These are phyloP conservation scores for Montipora efflorescens DNA, from an alignment of 64 coral and sea anemone species.

Conservation along the genomic window DNA sequence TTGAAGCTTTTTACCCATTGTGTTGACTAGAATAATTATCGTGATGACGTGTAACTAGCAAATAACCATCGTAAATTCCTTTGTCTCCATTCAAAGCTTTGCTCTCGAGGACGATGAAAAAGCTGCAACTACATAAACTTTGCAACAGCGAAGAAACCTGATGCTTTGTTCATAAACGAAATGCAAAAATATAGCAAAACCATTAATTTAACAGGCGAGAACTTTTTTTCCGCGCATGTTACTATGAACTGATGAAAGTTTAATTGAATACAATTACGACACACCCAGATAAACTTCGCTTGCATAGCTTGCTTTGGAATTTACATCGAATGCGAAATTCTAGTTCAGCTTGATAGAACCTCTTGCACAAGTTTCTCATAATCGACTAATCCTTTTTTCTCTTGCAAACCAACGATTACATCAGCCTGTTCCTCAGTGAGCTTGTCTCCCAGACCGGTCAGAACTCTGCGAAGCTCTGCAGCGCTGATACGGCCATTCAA, in stretches of 20 bases:
- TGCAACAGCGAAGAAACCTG: neutral
- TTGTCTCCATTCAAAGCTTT: neutral
- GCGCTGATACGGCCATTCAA: slow-evolving; percentile 53
- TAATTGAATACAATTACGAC: neutral
- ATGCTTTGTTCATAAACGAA: neutral
- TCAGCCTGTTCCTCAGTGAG: slow-evolving; percentile 55
- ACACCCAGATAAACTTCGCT: neutral
- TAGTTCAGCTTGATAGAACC: slow-evolving; percentile 49
- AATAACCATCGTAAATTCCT: neutral
- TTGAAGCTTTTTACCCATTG: neutral
- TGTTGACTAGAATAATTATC: neutral
- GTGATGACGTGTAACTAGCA: neutral
- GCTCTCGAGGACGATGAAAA: neutral
- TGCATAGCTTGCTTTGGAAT: neutral
- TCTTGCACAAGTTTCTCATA: slow-evolving; percentile 69
- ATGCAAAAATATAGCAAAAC: neutral
- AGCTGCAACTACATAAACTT: neutral
- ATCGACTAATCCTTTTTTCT: slow-evolving; percentile 45
- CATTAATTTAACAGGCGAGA: no score
- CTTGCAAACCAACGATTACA: slow-evolving; percentile 38
- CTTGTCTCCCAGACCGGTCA: slow-evolving; percentile 56
- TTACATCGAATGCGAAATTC: neutral
- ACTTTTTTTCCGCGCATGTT: no score
- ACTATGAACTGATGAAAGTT: no score
- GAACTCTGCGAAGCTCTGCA: slow-evolving; percentile 58